Base-by-base conservation (phyloP, 2,797 vertebrate genomes). In the Poeciliopsis gracilis region DNA sequence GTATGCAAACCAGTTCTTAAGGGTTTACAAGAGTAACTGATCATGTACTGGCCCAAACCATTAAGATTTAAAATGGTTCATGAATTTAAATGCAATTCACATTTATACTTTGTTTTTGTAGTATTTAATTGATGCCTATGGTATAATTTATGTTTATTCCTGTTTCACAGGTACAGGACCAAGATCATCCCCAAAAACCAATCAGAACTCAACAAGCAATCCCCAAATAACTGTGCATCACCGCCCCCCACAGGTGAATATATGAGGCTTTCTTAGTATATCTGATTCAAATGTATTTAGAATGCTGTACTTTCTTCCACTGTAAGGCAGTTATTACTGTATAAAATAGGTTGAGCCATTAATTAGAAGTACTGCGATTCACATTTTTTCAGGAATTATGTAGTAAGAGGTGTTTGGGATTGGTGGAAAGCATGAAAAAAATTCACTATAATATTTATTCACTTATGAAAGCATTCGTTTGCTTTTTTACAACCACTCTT, bases 201-300 rank as follows among this genome's bases (percentile, higher is more conserved):
- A 76, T 82, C 93, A 88, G 0, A 97, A 94, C 25, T 87, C 95
- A 49, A 63, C 89, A 70, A 96, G 94, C 85, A 91, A 80, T 86
- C 87, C 97, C 83, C 97, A 97, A 82, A 93, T 97, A 79, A 97
- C 97, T 0, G 95, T 98, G 73, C 97, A 97, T 90, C 97, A 98
- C 82, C 96, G 97, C 83, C 97, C 97, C 69, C 95, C 94, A 13
- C 95, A 96, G 95, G 96, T 96, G 70, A 94, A 89, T 18, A 87
- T 49, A 7, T 33, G 46, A 4, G 86, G 87, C 46, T 81, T 70
- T 72, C 81, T 53, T 49, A 28, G 59, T 10, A 59, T n/a, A 38
- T 88, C 77, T 75, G 41, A 1, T 55, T 46, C 6, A 59, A 33
- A 36, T 74, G 28, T 18, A 12, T 3, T 72, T 28, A 45, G 41